Conservation (phyloP, 2,888 invertebrate species). For the Sinopyrophorus schimmeli region DNA sequence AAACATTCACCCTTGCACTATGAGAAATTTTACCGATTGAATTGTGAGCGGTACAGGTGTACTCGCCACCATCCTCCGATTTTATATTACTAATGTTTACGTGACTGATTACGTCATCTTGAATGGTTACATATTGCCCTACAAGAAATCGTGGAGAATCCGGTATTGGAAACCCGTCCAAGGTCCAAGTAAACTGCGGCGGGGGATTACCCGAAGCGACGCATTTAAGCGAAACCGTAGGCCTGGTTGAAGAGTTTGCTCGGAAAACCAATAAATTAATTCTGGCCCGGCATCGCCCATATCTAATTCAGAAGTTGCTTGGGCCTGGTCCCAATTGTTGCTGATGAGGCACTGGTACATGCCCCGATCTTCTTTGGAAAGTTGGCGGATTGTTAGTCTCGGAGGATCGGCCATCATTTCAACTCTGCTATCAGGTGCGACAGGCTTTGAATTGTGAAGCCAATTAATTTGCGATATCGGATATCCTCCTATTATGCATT, state of each 20-base stretch:
- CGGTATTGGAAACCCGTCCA: slow-evolving; percentile 78
- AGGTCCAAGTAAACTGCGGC: slow-evolving; percentile 88
- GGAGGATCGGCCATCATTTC: slow-evolving; percentile 52
- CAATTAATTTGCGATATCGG: slow-evolving; percentile 80
- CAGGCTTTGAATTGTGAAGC: slow-evolving; percentile 72
- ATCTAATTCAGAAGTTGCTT: slow-evolving; percentile 78
- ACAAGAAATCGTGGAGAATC: slow-evolving; percentile 76
- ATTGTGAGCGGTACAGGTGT: slow-evolving; percentile 83
- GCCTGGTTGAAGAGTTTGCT: slow-evolving; percentile 92
- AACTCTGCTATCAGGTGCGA: slow-evolving; percentile 52
- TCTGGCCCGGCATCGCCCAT: slow-evolving; percentile 89
- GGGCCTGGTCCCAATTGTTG: slow-evolving; percentile 82
- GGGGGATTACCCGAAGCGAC: slow-evolving; percentile 94
- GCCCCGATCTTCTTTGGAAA: slow-evolving; percentile 82
- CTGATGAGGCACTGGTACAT: slow-evolving; percentile 91
- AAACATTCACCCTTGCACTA: slow-evolving; percentile 85
- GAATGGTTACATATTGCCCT: slow-evolving; percentile 88
- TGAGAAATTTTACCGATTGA: slow-evolving; percentile 79
- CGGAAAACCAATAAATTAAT: slow-evolving; percentile 87
- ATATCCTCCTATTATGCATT: slow-evolving; percentile 85
- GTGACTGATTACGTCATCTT: slow-evolving; percentile 91
- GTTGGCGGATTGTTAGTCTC: slow-evolving; percentile 60
- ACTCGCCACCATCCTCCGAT: slow-evolving; percentile 89
- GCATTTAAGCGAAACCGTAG: slow-evolving; percentile 88
- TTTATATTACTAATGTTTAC: slow-evolving; percentile 86